These are phyloP conservation scores for Nudaria mundana DNA, from an alignment of 2,888 invertebrate genomes.

Conservation along the genomic window DNA sequence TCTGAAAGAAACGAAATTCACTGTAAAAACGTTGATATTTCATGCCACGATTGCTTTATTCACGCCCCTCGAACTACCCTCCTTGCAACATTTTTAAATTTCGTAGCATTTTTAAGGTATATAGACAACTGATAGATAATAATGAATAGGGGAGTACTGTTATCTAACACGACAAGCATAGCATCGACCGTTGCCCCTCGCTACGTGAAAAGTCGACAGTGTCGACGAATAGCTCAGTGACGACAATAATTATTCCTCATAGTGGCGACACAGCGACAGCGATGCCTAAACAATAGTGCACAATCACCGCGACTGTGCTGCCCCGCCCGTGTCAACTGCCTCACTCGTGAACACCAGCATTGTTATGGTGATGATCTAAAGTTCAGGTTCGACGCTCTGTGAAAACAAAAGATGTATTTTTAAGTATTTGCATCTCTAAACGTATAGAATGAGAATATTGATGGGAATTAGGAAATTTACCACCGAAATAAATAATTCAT, in stretches of 20 bases:
- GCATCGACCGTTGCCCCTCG: constrained; percentile 48
- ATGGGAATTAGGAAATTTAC: constrained; percentile 43
- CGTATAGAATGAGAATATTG: constrained; percentile 42
- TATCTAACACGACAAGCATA: constrained; percentile 36
- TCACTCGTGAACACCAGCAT: constrained; percentile 62
- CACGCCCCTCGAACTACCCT: not conserved
- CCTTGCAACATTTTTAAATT: not conserved
- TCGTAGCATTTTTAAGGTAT: constrained; percentile 1
- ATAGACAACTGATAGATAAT: constrained; percentile 17
- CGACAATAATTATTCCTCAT: constrained; percentile 49
- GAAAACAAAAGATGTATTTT: constrained; percentile 61
- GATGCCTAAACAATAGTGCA: constrained; percentile 67
- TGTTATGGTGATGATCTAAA: constrained; percentile 70
- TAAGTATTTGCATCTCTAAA: constrained; percentile 60
- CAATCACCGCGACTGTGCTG: constrained; percentile 65
- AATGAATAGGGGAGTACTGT: constrained; percentile 45
- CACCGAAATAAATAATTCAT: constrained; percentile 67
- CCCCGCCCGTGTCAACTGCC: constrained; percentile 66
- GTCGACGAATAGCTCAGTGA: constrained; percentile 44
- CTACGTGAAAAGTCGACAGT: constrained; percentile 36
- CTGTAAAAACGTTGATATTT: no score
- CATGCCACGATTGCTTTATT: no score
- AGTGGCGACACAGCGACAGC: constrained; percentile 43
- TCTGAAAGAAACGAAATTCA: constrained; percentile 20
- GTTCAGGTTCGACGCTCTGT: constrained; percentile 59